Conservation (phyloP, 2,113 vertebrate species). For the Kryptolebias marmoratus region DNA sequence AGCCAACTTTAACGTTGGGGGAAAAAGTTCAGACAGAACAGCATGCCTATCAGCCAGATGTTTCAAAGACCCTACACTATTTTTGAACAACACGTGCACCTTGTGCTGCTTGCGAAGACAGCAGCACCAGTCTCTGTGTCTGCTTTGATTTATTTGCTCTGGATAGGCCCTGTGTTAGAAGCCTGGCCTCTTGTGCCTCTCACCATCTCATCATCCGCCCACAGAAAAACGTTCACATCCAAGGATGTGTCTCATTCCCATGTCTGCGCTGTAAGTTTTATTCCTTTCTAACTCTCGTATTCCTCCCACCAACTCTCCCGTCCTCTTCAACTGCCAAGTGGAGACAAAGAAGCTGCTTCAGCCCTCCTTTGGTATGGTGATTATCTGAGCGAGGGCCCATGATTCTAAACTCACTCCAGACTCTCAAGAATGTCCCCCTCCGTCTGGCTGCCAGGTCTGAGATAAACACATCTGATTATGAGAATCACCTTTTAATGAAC, state of each 20-base stretch:
- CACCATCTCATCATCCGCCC: conserved; percentile 39
- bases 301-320: conserved; percentile 66
- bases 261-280: conserved; percentile 72
- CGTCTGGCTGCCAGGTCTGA: conserved; percentile 48
- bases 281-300: conserved; percentile 68
- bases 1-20: background rate
- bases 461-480: conserved; percentile 66
- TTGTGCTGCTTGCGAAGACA: conserved; percentile 34
- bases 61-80: conserved; percentile 21
- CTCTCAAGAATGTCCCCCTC: conserved; percentile 67
- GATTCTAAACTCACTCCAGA: conserved; percentile 71
- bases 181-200: conserved; percentile 43
- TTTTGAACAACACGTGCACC: conserved; percentile 29
- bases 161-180: conserved; percentile 37
- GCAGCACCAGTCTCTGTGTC: conserved; percentile 25
- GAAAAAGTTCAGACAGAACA: conserved; percentile 6
- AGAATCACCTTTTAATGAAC: conserved; percentile 58
- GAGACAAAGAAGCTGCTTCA: conserved; percentile 76
- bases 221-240: conserved; percentile 35
- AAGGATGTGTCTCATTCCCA: conserved; percentile 69
- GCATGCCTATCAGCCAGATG: conserved; percentile 25
- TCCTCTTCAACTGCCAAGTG: conserved; percentile 62
- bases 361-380: conserved; percentile 70
- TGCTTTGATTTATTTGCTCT: conserved; percentile 55
- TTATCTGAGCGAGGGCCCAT: conserved; percentile 71